Evolutionary conservation across 2,888 invertebrate species (phyloP), one percentile per base, ranked within the genome.

Genomic region (Hermodice carunculata): DNA sequence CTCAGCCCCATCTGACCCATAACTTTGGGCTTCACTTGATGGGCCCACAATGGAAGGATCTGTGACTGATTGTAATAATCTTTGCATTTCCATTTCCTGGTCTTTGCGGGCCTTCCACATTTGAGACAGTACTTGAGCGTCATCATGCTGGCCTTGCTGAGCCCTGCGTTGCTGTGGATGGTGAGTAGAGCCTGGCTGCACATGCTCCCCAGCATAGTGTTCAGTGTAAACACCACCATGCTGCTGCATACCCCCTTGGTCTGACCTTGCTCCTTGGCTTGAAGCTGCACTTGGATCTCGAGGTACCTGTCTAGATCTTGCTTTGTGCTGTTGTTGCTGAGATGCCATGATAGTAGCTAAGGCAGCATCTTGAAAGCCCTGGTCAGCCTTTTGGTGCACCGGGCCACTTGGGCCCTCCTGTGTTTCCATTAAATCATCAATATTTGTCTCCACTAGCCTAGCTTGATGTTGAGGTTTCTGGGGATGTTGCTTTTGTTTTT

Each of bases 21-120:
- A 54, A 17, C 29, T 19, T 1, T 42, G 54, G 11, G 54, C 57
- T 19, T 57, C 57, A 22, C 42, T 46, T 26, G 29, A 40, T 14
- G 44, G 22, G 4, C 44, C 29, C 14, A 59, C 28, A n/a, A 59
- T 59, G 14, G 34, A 37, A 14, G 44, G 31, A 34, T 53, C 61
- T 44, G 44, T 40, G n/a, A 64, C 46, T 3, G 64, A 60, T 26
- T 49, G 29, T 31, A 69, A 34, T 22, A 69, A 32, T 48, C 28
- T 22, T 40, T 64, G 37, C 66, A 69, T 69, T 31, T 67, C 65
- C 5, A 14, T 49, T 19, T 69, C 63, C 37, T 67, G 66, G 17
- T 69, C 66, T 19, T 52, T 42, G 32, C 59, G 37, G 24, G 57
- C 69, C 37, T 64, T 54, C 69, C 69, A 69, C 58, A 58, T 48